phyloP scores from a whole-genome alignment of 2,113 vertebrate species.

The Onychostruthus taczanowskii region DNA sequence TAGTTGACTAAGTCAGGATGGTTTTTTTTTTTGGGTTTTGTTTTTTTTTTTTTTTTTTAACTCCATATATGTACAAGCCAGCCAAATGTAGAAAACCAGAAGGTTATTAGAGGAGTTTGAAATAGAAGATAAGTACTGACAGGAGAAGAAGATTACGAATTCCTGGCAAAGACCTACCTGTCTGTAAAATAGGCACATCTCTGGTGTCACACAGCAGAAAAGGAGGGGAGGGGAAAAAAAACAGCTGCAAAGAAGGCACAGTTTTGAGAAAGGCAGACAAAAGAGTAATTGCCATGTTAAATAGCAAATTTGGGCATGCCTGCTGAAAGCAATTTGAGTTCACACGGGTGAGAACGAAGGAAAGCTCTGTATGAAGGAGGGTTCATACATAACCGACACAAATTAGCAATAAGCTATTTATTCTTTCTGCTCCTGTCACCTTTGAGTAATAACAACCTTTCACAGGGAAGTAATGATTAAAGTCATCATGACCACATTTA shows the following conservation, averaged over 20 bases:
- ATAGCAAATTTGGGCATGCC: neutral
- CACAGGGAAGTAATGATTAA: slow-evolving; percentile 10
- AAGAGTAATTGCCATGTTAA: neutral
- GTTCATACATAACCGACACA: slow-evolving; percentile 27
- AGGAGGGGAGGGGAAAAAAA: neutral
- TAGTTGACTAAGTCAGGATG: neutral
- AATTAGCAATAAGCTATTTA: slow-evolving; percentile 50
- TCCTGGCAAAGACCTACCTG: neutral
- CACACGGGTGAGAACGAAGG: neutral
- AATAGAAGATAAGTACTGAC: neutral
- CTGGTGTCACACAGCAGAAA: neutral
- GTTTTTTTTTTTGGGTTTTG: too few species aligned
- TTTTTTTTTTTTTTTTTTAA: neutral
- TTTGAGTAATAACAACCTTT: slow-evolving; percentile 37
- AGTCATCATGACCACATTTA: slow-evolving; percentile 3
- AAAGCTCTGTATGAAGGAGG: neutral
- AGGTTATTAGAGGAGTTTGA: neutral
- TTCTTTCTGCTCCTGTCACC: slow-evolving; percentile 13
- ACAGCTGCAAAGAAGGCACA: neutral
- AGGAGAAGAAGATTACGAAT: neutral
- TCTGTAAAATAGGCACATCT: neutral
- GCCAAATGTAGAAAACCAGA: neutral
- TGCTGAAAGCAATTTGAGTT: slow-evolving; percentile 25
- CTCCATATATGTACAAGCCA: neutral
- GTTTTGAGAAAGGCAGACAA: neutral